These are phyloP conservation scores for Embiotoca jacksoni DNA, from an alignment of 2,113 vertebrate species.

Conservation along the genomic window DNA sequence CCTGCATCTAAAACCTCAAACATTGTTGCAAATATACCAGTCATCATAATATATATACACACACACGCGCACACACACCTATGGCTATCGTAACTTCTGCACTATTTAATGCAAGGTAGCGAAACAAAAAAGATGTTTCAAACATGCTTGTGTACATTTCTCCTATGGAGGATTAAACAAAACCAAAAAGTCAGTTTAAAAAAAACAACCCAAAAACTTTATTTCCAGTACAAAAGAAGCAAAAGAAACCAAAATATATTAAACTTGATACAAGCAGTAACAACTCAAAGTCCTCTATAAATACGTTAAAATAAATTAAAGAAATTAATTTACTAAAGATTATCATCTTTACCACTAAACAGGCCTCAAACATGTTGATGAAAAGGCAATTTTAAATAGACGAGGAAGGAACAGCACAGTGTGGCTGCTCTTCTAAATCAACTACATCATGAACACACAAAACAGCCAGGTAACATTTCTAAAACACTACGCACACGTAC, in stretches of 20 bases:
- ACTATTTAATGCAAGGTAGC: background rate
- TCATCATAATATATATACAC: too few relatives aligned
- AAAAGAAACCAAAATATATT: slow-evolving; percentile 85
- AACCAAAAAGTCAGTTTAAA: slow-evolving; percentile 11
- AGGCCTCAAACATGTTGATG: slow-evolving; percentile 72
- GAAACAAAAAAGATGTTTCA: too few relatives aligned
- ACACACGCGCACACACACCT: too few relatives aligned
- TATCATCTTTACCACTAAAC: slow-evolving; percentile 77
- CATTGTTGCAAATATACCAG: background rate
- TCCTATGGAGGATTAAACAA: background rate
- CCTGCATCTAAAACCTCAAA: slow-evolving; percentile 8
- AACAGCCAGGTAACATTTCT: slow-evolving; percentile 64
- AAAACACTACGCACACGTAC: slow-evolving; percentile 60
- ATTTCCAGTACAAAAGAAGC: slow-evolving; percentile 85
- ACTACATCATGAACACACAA: slow-evolving; percentile 66
- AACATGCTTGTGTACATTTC: too few relatives aligned
- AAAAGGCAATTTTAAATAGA: slow-evolving; percentile 79
- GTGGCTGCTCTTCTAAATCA: slow-evolving; percentile 63
- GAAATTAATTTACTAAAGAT: slow-evolving; percentile 85
- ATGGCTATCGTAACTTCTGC: background rate
- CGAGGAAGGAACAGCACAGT: slow-evolving; percentile 55
- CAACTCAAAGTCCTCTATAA: slow-evolving; percentile 86
- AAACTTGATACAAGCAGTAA: slow-evolving; percentile 86
- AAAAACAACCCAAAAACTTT: slow-evolving; percentile 71
- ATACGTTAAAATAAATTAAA: slow-evolving; percentile 89